Evolutionary conservation across 2,888 invertebrate species (phyloP), one percentile per base, ranked within the genome.

Genomic region (Papilio demoleus): DNA sequence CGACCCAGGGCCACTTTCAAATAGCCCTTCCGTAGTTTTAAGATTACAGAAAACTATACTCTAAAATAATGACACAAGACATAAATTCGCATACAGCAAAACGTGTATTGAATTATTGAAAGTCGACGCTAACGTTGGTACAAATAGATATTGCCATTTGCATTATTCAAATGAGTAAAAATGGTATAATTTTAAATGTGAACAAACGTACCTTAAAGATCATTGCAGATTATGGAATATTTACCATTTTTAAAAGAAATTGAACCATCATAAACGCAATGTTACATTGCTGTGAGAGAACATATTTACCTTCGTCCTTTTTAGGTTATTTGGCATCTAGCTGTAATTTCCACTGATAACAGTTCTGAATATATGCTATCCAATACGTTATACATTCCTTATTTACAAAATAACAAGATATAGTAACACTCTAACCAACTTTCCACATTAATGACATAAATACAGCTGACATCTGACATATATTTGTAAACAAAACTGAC

Each of bases 1-100:
- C 75, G 60, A 75, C 72, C 69, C 70, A 73, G 75, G 74, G 71
- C 73, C 72, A 74, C 78, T 81, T 81, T 79, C 80, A 72, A n/a
- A 72, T 66, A 61, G 74, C 77, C 76, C 78, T 77, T 75, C 70
- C 67, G 70, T 50, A 27, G 19, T 40, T 19, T 0, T 4, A 42
- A n/a, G 3, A 45, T 24, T 34, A n/a, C 9, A 2, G 34, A 14
- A 50, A 66, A 66, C 19, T 24, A 12, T 19, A 58, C 42, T 50
- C 60, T 61, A 70, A 66, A 38, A 19, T 65, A 22, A 17, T 34
- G 17, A 9, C 1, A 36, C 22, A 58, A 53, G 24, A 0, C 4
- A 14, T 14, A 47, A 47, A 45, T 56, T 68, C 17, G 38, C 58
- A 19, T 65, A 59, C 17, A 8, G 24, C 8, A 14, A 22, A 24